Conservation (phyloP, 2,888 invertebrate species). For the Ctena decussata region DNA sequence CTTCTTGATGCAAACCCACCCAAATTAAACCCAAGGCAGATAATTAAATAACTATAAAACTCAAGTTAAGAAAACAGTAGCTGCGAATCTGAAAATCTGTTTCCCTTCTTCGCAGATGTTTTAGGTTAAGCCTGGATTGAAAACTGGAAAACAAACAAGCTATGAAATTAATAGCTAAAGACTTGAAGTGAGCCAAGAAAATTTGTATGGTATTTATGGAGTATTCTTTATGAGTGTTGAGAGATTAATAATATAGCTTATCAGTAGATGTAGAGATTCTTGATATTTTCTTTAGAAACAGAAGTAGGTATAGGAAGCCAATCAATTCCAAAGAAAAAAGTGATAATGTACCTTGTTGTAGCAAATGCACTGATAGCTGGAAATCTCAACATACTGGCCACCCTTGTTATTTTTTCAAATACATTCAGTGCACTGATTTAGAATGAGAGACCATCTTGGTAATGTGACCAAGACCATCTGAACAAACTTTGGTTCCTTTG, state of each 20-base stretch:
- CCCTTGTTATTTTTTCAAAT: too few species aligned
- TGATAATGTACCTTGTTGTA: too few species aligned
- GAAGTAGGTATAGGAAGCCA: constrained; percentile 1
- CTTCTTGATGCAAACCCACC: too few species aligned
- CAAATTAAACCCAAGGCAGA: background rate
- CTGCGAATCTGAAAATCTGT: constrained; percentile 2
- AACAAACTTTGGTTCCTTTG: too few species aligned
- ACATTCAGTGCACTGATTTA: too few species aligned
- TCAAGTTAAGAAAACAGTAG: constrained; percentile 6
- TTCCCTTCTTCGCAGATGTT: background rate
- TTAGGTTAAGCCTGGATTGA: background rate
- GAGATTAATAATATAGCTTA: constrained; percentile 2
- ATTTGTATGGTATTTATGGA: constrained; percentile 16
- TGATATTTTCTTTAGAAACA: background rate
- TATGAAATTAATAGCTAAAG: constrained; percentile 13
- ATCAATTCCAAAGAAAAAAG: too few species aligned
- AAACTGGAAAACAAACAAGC: constrained; percentile 6
- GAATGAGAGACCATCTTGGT: too few species aligned
- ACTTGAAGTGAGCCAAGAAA: constrained; percentile 7
- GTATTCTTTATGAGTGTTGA: constrained; percentile 14
- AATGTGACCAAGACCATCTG: too few species aligned
- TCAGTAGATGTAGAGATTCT: constrained; percentile 9
- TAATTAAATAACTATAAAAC: constrained; percentile 5
- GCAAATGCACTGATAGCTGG: too few species aligned
- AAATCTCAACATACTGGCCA: too few species aligned